Percentiles rank a stretch among this genome's conserved stretches.
Evolutionary conservation across 2,797 vertebrate genomes (phyloP).

Genomic region (Xenopus petersii): DNA sequence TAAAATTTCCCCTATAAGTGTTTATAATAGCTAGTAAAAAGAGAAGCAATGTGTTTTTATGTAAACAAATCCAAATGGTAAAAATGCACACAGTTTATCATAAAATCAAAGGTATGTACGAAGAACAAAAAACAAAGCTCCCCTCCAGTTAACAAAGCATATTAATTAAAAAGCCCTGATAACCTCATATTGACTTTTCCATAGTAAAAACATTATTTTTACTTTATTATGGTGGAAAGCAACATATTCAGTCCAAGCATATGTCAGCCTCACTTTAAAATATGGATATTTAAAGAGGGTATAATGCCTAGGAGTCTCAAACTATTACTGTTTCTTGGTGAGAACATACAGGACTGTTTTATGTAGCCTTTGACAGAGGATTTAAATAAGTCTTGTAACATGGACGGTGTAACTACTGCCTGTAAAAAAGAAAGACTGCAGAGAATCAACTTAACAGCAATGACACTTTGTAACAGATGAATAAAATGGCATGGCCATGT

Average conservation of each 20-base stretch:
- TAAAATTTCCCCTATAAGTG: constrained; percentile 72
- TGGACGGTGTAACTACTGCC: constrained; percentile 59
- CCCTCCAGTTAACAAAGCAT: constrained; percentile 35
- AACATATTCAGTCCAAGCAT: constrained; percentile 56
- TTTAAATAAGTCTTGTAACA: constrained; percentile 66
- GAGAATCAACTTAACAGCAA: constrained; percentile 56
- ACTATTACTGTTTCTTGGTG: constrained; percentile 66
- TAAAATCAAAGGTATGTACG: constrained; percentile 56
- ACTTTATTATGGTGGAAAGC: constrained; percentile 54
- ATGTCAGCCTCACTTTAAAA: constrained; percentile 67
- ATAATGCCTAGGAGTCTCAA: constrained; percentile 73
- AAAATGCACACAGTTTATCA: constrained; percentile 73
- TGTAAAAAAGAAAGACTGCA: constrained; percentile 54
- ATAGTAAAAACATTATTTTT: constrained; percentile 54
- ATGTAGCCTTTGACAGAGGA: constrained; percentile 68
- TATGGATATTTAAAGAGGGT: constrained; percentile 70
- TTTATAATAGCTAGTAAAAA: constrained; percentile 72
- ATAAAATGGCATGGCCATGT: constrained; percentile 63
- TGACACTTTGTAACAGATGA: constrained; percentile 66
- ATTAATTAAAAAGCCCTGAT: constrained; percentile 47
- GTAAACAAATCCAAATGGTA: constrained; percentile 51
- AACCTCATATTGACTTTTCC: constrained; percentile 47
- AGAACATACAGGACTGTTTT: constrained; percentile 67
- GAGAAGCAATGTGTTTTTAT: constrained; percentile 50
- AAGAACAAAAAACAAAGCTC: constrained; percentile 19